Base-by-base conservation (phyloP, 2,113 vertebrate species). In the Python bivittatus region DNA sequence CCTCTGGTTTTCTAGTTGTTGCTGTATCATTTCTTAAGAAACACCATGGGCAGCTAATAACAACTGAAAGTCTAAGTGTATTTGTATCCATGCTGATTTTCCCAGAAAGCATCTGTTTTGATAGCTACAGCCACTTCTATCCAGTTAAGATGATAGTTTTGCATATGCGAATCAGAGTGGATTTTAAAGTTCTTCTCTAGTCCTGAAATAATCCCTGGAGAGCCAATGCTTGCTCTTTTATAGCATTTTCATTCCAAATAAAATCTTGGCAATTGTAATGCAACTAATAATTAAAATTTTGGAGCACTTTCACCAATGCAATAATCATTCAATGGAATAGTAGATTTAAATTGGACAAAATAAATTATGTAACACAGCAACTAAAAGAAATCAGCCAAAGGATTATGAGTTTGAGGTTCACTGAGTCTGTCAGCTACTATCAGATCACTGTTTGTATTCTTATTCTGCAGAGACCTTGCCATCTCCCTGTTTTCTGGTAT, bases 391-490 rank as follows among this genome's bases (percentile, higher is more conserved):
- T 22, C 64, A 88, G 86, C 42, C 90, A 64, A 38, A 33, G 52
- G 52, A 48, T 86, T 72, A 33, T 57, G 90, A 86, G 38, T 68
- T 42, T 56, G 88, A 68, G 58, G 58, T 44, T 56, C 64, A 44
- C 48, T 90, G 88, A 86, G 12, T 33, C 88, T 86, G 57, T 92
- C 91, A 72, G 48, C 60, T 90, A 23, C 20, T 86, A 57, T 89
- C 52, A 86, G 88, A 86, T 92, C 83, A 68, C 42, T 27, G 44
- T 86, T 38, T 92, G 38, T n/a, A 6, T 86, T 92, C 92, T 57
- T 23, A 57, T 92, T 54, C 84, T 68, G 23, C 10, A 90, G 60
- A n/a, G 22, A 52, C 48, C n/a, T 9, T 22, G 52, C 44, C n/a
- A 53, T 60, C 53, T 89, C 87, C 38, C 22, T 3, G 15, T 68